phyloP scores from a whole-genome alignment of 2,888 invertebrate genomes.

The Tholera decimalis region DNA sequence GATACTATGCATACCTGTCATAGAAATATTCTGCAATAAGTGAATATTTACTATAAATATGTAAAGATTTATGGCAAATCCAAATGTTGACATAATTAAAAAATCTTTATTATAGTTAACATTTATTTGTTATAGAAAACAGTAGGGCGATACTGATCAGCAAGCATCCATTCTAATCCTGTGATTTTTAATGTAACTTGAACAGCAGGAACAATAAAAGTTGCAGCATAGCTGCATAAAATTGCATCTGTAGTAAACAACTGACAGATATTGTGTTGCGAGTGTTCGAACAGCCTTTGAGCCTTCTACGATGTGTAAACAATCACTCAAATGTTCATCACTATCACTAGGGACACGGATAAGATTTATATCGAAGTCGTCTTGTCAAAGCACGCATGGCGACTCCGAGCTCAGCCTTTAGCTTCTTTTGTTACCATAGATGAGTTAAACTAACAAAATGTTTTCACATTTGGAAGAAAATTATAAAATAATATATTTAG shows the following conservation, averaged over 20 bases:
- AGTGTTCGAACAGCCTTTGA: constrained; percentile 15
- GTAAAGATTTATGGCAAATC: background rate
- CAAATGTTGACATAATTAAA: constrained; percentile 1
- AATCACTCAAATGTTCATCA: constrained; percentile 22
- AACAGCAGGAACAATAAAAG: constrained; percentile 18
- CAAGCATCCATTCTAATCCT: constrained; percentile 7
- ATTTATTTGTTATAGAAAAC: background rate
- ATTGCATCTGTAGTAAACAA: constrained; percentile 45
- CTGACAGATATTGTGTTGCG: constrained; percentile 21
- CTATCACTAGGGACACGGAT: constrained; percentile 18
- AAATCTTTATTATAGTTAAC: background rate
- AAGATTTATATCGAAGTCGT: constrained; percentile 54
- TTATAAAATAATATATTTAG: constrained; percentile 36
- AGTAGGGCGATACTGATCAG: background rate
- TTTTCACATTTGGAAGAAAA: constrained; percentile 12
- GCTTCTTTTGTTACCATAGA: constrained; percentile 54
- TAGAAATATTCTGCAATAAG: background rate
- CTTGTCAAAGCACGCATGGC: constrained; percentile 88
- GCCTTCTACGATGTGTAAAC: constrained; percentile 49
- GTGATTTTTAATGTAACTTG: background rate
- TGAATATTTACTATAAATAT: background rate
- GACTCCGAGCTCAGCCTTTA: constrained; percentile 66
- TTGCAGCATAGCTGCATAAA: constrained; percentile 12
- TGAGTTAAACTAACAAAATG: constrained; percentile 12
- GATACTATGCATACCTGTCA: background rate